Percentiles rank a stretch among this genome's conserved stretches.
phyloP scores from a whole-genome alignment of 2,888 invertebrate genomes.

The Pterostichus madidus region DNA sequence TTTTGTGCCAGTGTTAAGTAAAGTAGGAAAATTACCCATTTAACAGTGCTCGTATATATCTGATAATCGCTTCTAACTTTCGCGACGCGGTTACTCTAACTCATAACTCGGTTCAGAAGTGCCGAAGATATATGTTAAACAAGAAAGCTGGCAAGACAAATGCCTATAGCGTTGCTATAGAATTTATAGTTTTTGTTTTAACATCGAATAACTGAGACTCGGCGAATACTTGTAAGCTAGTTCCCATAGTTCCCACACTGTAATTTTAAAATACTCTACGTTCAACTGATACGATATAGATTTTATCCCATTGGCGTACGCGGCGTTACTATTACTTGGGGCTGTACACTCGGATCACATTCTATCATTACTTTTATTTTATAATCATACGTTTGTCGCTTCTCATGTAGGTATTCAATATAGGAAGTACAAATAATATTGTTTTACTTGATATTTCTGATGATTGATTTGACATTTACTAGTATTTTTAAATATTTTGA shows the following conservation, averaged over 20 bases:
- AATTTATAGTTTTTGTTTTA: slow-evolving; percentile 63
- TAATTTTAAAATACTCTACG: slow-evolving; percentile 58
- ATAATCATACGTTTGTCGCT: slow-evolving; percentile 21
- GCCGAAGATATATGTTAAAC: slow-evolving; percentile 65
- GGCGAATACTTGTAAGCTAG: slow-evolving; percentile 28
- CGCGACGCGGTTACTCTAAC: slow-evolving; percentile 25
- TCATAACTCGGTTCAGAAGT: slow-evolving; percentile 49
- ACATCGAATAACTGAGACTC: slow-evolving; percentile 39
- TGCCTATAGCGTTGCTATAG: slow-evolving; percentile 55
- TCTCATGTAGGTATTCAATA: background rate
- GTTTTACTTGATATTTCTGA: too few species aligned
- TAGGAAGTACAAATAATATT: slow-evolving; percentile 2
- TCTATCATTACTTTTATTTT: slow-evolving; percentile 22
- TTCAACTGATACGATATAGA: slow-evolving; percentile 52
- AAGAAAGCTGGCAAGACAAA: slow-evolving; percentile 61
- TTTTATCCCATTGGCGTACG: slow-evolving; percentile 46
- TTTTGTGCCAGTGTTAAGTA: slow-evolving; percentile 34
- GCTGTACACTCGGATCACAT: slow-evolving; percentile 1
- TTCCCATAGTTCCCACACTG: slow-evolving; percentile 55
- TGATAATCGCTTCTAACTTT: slow-evolving; percentile 43
- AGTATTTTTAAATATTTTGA: too few species aligned
- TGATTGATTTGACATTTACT: too few species aligned
- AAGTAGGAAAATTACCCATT: slow-evolving; percentile 40
- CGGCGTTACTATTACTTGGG: background rate
- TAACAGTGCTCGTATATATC: slow-evolving; percentile 45